Evolutionary conservation across 2,888 invertebrate genomes (phyloP).

Genomic region (Fragum sueziense): DNA sequence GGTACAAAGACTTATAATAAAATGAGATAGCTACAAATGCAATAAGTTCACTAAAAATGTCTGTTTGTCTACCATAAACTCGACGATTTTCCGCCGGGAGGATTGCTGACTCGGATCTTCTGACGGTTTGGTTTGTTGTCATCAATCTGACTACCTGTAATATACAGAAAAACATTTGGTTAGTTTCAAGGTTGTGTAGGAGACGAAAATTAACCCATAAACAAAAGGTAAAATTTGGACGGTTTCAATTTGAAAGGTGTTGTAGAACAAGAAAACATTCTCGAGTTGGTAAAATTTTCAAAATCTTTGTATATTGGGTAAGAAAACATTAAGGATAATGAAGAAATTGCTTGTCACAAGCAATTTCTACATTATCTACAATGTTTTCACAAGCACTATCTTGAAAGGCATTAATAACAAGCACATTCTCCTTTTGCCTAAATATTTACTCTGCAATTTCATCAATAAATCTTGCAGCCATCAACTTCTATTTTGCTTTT

Average conservation of each 20-base stretch:
- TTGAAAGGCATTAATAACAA: too few relatives aligned
- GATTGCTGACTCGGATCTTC: slow-evolving; percentile 75
- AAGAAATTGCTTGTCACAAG: neutral
- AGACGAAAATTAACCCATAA: neutral
- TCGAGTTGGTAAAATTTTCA: too few relatives aligned
- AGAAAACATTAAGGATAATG: neutral
- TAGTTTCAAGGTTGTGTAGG: neutral
- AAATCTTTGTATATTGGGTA: neutral
- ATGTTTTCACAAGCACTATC: neutral
- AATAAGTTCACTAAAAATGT: neutral
- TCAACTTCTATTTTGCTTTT: neutral
- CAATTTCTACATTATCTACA: neutral
- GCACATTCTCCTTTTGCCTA: too few relatives aligned
- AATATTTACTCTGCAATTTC: too few relatives aligned
- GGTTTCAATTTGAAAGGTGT: too few relatives aligned
- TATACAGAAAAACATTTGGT: slow-evolving; percentile 18
- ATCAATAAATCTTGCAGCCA: too few relatives aligned
- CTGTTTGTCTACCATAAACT: slow-evolving; percentile 68
- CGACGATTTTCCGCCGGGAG: slow-evolving; percentile 79
- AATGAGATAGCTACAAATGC: slow-evolving; percentile 16
- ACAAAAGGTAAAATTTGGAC: neutral
- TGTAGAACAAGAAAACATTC: too few relatives aligned
- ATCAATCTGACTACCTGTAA: slow-evolving; percentile 85
- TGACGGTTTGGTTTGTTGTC: slow-evolving; percentile 81
- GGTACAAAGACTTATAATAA: slow-evolving; percentile 4